phyloP scores from a whole-genome alignment of 2,888 invertebrate species.

The Nomada goodeniana region DNA sequence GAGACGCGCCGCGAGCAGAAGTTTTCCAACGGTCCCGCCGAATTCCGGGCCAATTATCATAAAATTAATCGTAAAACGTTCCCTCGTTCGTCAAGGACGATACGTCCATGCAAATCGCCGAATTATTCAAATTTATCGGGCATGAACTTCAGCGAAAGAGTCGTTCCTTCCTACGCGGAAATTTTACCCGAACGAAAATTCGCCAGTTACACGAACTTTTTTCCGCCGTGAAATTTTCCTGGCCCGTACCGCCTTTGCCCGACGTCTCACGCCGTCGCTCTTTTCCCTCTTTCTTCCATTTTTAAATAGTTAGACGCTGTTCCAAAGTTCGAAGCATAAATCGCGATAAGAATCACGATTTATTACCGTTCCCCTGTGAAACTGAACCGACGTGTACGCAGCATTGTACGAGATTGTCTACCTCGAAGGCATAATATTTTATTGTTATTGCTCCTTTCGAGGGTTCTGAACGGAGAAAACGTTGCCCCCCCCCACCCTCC shows the following conservation, averaged over 20 bases:
- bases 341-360: conserved; percentile 28
- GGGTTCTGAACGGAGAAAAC: conserved; percentile 16
- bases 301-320: background rate
- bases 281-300: background rate
- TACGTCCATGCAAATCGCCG: background rate
- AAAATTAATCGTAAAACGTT: background rate
- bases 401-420: conserved; percentile 28
- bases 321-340: conserved; percentile 27
- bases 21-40: background rate
- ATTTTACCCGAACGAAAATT: background rate
- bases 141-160: background rate
- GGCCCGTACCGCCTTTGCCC: background rate
- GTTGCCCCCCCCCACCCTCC: background rate
- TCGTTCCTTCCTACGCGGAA: background rate
- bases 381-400: conserved; percentile 8
- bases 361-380: conserved; percentile 20
- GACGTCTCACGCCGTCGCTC: too few species aligned
- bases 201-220: background rate
- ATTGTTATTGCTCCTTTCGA: conserved; percentile 42
- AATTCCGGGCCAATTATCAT: background rate
- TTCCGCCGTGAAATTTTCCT: background rate
- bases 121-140: conserved; percentile 2
- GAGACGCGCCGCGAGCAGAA: background rate
- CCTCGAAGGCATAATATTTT: conserved; percentile 46
- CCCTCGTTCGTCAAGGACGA: background rate